phyloP scores from a whole-genome alignment of 2,888 invertebrate genomes.

The Lasioglossum villosulum region DNA sequence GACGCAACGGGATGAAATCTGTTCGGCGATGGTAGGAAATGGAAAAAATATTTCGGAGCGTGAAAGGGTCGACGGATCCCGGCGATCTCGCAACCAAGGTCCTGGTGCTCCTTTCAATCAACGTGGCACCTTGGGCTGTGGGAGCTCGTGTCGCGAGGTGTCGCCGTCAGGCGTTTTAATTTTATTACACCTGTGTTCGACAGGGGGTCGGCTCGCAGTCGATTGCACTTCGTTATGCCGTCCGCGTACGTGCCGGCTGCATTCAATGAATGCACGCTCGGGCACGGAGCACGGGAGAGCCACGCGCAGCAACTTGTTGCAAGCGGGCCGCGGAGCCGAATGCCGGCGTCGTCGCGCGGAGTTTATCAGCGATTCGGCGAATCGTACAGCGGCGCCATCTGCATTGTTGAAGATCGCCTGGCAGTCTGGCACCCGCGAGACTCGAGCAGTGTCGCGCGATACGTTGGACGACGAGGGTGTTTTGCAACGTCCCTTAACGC shows the following conservation, averaged over 20 bases:
- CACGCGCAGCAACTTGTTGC: conserved; percentile 76
- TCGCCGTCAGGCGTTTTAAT: conserved; percentile 35
- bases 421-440: conserved; percentile 35
- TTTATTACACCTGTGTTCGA: conserved; percentile 55
- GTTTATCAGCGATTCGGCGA: conserved; percentile 33
- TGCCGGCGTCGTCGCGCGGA: conserved; percentile 20
- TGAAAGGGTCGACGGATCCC: background rate
- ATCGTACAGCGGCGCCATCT: conserved; percentile 69
- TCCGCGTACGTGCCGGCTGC: conserved; percentile 48
- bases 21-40: background rate
- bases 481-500: background rate
- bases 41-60: background rate
- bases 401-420: background rate
- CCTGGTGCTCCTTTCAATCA: background rate
- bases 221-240: conserved; percentile 58
- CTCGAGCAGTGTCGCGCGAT: conserved; percentile 78
- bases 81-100: background rate
- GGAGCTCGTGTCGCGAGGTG: background rate
- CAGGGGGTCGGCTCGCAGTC: conserved; percentile 38
- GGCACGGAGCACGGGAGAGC: conserved; percentile 16
- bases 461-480: conserved; percentile 63
- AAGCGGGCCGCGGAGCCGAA: conserved; percentile 45
- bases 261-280: conserved; percentile 47
- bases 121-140: background rate
- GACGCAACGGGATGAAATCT: too few relatives aligned